Evolutionary conservation across 2,888 invertebrate species (phyloP).

Genomic region (Tillus elongatus): DNA sequence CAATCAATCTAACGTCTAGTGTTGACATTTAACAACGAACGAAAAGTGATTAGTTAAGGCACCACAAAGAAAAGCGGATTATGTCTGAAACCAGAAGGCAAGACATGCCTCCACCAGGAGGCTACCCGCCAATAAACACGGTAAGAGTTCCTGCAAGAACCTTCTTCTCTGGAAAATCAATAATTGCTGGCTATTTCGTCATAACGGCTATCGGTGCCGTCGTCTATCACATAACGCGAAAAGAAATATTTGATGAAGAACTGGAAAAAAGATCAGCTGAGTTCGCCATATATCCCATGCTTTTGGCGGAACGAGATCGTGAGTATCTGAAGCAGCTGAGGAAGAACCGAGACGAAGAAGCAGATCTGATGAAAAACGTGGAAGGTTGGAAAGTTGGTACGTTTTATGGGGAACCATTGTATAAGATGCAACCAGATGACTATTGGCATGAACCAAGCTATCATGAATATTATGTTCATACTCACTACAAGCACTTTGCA

Average conservation of each 20-base stretch:
- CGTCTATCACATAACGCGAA: constrained; percentile 49
- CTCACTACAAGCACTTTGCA: constrained; percentile 44
- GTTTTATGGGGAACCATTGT: constrained; percentile 76
- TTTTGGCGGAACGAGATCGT: constrained; percentile 78
- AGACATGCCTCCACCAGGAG: constrained; percentile 90
- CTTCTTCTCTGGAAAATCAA: constrained; percentile 59
- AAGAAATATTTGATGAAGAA: constrained; percentile 46
- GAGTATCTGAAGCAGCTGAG: constrained; percentile 72
- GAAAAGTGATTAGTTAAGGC: too few relatives aligned
- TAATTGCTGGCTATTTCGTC: constrained; percentile 52
- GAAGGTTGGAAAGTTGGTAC: constrained; percentile 89
- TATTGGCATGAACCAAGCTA: constrained; percentile 53
- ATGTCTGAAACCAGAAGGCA: too few relatives aligned
- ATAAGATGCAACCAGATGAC: constrained; percentile 57
- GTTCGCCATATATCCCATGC: constrained; percentile 65
- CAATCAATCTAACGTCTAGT: too few relatives aligned
- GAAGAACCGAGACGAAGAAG: constrained; percentile 74
- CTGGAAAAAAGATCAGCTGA: constrained; percentile 71
- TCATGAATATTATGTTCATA: constrained; percentile 66
- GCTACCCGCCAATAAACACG: constrained; percentile 70
- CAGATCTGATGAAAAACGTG: constrained; percentile 79
- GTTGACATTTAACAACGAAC: too few relatives aligned
- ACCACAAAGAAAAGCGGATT: too few relatives aligned
- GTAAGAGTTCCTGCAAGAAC: constrained; percentile 63
- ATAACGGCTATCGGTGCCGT: constrained; percentile 50